Conservation (phyloP, 2,888 invertebrate species). For the Diabrotica balteata region DNA sequence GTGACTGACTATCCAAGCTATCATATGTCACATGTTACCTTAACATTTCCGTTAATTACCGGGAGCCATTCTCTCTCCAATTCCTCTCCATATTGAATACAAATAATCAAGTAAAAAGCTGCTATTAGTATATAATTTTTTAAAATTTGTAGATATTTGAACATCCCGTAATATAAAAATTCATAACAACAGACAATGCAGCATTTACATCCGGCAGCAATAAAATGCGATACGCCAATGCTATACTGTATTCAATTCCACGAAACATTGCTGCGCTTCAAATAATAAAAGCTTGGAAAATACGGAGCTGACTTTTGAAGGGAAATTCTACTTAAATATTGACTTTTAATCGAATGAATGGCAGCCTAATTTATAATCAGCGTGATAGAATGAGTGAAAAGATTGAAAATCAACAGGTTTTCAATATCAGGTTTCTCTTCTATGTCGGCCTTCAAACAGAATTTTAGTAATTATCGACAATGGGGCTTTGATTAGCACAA, state of each 20-base stretch:
- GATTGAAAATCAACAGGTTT: constrained; percentile 25
- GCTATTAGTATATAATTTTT: too few species aligned
- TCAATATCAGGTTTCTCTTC: constrained; percentile 11
- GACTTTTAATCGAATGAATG: constrained; percentile 24
- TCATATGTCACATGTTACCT: too few species aligned
- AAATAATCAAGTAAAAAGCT: too few species aligned
- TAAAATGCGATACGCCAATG: not conserved
- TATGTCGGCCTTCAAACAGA: not conserved
- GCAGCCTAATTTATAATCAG: constrained; percentile 19
- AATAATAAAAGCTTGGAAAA: not conserved
- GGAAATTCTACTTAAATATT: constrained; percentile 13
- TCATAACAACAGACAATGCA: too few species aligned
- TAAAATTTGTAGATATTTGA: too few species aligned
- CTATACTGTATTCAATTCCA: not conserved
- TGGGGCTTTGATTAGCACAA: not conserved
- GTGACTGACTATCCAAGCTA: too few species aligned
- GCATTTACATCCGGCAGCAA: too few species aligned
- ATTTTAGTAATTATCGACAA: not conserved
- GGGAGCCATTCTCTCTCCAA: too few species aligned
- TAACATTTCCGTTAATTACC: too few species aligned
- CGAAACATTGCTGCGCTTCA: not conserved
- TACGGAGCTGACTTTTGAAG: not conserved
- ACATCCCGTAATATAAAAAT: too few species aligned
- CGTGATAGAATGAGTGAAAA: constrained; percentile 11
- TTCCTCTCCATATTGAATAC: too few species aligned